Conservation (phyloP, 2,113 vertebrate species). For the Clinocottus analis region DNA sequence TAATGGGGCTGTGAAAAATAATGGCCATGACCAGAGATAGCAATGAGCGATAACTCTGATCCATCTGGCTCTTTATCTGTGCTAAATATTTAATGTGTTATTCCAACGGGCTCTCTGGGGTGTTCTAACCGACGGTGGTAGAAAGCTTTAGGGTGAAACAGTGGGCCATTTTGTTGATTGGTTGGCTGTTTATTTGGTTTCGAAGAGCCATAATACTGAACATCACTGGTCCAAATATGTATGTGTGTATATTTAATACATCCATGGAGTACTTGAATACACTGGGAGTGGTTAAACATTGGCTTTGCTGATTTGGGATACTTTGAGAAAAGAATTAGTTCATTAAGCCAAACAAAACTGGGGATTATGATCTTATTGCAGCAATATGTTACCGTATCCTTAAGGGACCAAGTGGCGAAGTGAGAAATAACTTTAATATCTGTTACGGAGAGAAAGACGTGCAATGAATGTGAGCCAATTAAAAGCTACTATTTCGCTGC, state of each 20-base stretch:
- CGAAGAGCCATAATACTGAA: conserved; percentile 34
- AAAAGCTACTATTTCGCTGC: conserved; percentile 1
- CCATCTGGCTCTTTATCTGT: conserved; percentile 78
- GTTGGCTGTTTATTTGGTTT: conserved; percentile 73
- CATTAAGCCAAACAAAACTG: conserved; percentile 25
- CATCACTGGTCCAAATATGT: conserved; percentile 35
- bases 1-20: conserved; percentile 80
- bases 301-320: conserved; percentile 10
- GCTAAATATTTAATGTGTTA: conserved; percentile 82
- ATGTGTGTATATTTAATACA: conserved; percentile 25
- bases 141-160: conserved; percentile 75
- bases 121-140: conserved; percentile 71
- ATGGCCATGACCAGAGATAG: conserved; percentile 80
- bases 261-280: conserved; percentile 33
- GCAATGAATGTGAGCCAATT: conserved; percentile 20
- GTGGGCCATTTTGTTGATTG: conserved; percentile 68
- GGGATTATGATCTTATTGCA: conserved; percentile 28
- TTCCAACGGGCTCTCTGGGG: conserved; percentile 73
- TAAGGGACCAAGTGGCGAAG: background rate
- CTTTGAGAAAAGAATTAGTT: background rate
- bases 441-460: background rate
- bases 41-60: conserved; percentile 78
- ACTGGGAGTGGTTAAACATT: conserved; percentile 5
- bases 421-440: conserved; percentile 44
- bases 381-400: conserved; percentile 21